Conservation (phyloP, 2,113 vertebrate genomes). For the Antechinus stuartii region DNA sequence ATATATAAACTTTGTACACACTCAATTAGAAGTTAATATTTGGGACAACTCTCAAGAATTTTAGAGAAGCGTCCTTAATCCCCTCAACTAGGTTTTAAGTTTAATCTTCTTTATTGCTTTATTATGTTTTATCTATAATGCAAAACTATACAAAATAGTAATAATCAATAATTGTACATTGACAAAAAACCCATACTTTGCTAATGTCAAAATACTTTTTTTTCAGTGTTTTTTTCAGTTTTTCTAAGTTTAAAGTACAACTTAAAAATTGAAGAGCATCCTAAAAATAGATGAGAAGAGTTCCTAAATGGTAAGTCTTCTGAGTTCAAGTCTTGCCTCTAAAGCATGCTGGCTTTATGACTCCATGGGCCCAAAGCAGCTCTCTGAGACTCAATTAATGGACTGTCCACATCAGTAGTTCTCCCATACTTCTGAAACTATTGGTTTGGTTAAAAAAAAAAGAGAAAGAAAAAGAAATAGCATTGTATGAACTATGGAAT, state of each 20-base stretch:
- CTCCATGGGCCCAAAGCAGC: too few relatives aligned
- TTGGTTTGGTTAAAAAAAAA: background rate
- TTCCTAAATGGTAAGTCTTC: background rate
- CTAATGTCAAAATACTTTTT: too few relatives aligned
- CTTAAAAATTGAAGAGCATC: background rate
- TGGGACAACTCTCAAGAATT: background rate
- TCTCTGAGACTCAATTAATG: too few relatives aligned
- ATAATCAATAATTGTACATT: background rate
- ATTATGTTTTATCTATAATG: background rate
- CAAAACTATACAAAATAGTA: background rate
- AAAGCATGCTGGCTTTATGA: too few relatives aligned
- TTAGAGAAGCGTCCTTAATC: background rate
- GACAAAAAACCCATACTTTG: background rate
- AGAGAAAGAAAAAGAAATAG: background rate
- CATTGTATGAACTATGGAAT: background rate
- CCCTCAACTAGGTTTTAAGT: background rate
- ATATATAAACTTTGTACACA: background rate
- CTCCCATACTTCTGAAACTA: too few relatives aligned
- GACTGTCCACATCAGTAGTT: too few relatives aligned
- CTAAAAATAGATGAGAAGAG: background rate
- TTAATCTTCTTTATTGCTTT: background rate
- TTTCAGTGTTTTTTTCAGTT: background rate
- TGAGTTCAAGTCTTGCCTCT: background rate
- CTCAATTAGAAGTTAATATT: background rate
- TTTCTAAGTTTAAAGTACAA: background rate